phyloP scores from a whole-genome alignment of 2,113 vertebrate species.

The Mobula birostris region DNA sequence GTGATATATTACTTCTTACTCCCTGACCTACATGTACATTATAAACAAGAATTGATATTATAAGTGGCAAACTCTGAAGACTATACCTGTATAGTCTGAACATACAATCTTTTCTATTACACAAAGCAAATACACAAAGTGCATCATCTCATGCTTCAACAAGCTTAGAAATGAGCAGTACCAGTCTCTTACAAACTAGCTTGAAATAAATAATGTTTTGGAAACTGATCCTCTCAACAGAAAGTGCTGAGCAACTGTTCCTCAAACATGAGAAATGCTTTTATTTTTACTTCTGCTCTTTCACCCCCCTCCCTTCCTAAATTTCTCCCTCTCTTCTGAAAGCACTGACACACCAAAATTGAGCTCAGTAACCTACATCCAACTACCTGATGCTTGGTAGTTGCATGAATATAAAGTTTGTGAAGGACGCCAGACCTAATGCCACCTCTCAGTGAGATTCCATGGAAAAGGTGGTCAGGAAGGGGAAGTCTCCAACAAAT shows the following conservation, averaged over 20 bases:
- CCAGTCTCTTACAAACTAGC: background rate
- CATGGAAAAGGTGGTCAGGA: background rate
- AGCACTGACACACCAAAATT: background rate
- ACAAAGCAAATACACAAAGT: background rate
- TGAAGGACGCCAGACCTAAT: background rate
- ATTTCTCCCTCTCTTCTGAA: background rate
- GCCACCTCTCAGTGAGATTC: background rate
- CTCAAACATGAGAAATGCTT: background rate
- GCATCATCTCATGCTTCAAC: background rate
- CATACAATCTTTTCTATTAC: background rate
- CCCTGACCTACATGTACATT: constrained; percentile 15
- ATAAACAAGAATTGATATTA: constrained; percentile 6
- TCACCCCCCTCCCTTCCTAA: background rate
- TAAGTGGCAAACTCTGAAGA: constrained; percentile 4
- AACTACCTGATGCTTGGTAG: background rate
- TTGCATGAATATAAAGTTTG: too few species aligned
- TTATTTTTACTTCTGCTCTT: background rate
- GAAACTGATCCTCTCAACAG: background rate
- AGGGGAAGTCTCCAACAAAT: background rate
- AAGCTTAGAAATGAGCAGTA: background rate
- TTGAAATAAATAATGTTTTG: constrained; percentile 31
- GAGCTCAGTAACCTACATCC: background rate
- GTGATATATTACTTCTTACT: constrained; percentile 31
- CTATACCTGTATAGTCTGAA: constrained; percentile 44
- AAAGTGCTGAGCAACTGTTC: constrained; percentile 22